Evolutionary conservation across 2,113 vertebrate species (phyloP).

Genomic region (Stercorarius parasiticus): DNA sequence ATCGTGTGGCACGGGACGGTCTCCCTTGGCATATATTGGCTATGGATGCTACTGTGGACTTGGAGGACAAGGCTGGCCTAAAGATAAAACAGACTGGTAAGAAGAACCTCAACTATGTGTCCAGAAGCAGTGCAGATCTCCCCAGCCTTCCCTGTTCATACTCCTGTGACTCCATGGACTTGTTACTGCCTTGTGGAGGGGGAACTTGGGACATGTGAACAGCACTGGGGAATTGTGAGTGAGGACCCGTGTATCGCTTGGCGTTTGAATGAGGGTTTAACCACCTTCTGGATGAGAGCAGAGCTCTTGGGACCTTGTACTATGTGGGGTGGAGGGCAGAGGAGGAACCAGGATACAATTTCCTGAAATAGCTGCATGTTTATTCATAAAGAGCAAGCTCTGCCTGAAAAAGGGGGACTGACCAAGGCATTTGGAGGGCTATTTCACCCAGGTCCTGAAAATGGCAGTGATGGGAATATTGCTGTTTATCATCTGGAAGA

Average conservation of each 20-base stretch:
- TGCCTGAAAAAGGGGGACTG: not conserved
- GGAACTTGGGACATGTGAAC: not conserved
- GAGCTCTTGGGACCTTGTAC: not conserved
- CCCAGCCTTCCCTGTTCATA: not conserved
- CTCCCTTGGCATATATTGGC: constrained; percentile 77
- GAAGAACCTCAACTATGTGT: not conserved
- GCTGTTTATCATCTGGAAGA: not conserved
- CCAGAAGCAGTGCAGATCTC: not conserved
- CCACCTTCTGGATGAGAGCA: not conserved
- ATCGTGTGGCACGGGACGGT: constrained; percentile 81
- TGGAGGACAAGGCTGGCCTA: constrained; percentile 85
- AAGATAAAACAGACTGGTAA: constrained; percentile 86
- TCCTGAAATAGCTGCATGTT: not conserved
- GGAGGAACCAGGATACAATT: not conserved
- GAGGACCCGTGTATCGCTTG: not conserved
- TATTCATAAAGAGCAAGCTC: not conserved
- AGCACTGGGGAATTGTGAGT: not conserved
- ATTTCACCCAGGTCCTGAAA: not conserved
- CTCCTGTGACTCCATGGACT: not conserved
- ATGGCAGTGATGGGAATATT: not conserved
- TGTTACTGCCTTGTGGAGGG: not conserved
- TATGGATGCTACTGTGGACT: constrained; percentile 91
- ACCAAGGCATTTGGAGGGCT: not conserved
- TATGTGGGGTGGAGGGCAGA: not conserved
- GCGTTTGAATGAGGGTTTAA: not conserved